Evolutionary conservation across 2,888 invertebrate species (phyloP).

Genomic region (Antheraea yamamai): DNA sequence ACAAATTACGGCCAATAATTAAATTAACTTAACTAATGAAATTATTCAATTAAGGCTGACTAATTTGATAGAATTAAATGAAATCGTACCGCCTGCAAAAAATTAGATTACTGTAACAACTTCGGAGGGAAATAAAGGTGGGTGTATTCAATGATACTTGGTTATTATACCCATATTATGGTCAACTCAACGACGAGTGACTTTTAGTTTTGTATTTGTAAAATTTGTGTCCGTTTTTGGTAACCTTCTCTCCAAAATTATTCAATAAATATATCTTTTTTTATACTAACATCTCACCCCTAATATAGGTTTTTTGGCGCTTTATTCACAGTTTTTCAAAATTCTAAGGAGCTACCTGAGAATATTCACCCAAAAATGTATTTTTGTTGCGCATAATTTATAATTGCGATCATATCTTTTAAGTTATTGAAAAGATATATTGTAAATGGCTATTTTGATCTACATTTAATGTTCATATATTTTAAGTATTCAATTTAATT

Average conservation of each 20-base stretch:
- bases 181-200: neutral
- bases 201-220: neutral
- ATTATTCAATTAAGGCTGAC: conserved; percentile 6
- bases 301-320: too few relatives aligned
- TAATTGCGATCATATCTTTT: too few relatives aligned
- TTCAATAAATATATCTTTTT: too few relatives aligned
- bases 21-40: neutral
- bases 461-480: too few relatives aligned
- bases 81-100: neutral
- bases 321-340: too few relatives aligned
- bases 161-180: neutral
- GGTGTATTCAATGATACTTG: neutral
- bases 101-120: neutral
- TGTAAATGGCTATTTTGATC: too few relatives aligned
- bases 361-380: too few relatives aligned
- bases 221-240: neutral
- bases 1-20: neutral
- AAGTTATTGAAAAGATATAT: too few relatives aligned
- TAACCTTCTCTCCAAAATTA: neutral
- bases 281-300: too few relatives aligned
- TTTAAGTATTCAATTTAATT: too few relatives aligned
- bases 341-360: too few relatives aligned
- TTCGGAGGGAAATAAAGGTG: neutral
- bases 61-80: conserved; percentile 4
- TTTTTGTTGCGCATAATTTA: too few relatives aligned